Percentiles rank a stretch among this genome's conserved stretches.
Evolutionary conservation across 2,888 invertebrate genomes (phyloP).

Genomic region (Nephrocerus scutellatus): DNA sequence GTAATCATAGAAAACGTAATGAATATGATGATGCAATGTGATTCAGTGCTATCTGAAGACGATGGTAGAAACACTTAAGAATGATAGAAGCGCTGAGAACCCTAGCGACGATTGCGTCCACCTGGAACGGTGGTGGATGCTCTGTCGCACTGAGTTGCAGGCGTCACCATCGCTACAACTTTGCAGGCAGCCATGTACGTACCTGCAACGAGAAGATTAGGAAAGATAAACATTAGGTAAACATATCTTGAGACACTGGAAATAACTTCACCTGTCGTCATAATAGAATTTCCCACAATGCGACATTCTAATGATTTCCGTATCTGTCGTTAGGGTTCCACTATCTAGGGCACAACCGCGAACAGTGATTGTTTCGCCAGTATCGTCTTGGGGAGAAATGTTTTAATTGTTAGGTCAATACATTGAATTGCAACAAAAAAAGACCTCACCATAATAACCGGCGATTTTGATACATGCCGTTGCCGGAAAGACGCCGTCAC

Average conservation of each 20-base stretch:
- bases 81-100: constrained; percentile 8
- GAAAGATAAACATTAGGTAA: neutral
- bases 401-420: neutral
- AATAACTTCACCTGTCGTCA: constrained; percentile 62
- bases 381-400: constrained; percentile 56
- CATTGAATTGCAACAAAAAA: neutral
- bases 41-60: too few relatives aligned
- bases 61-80: too few relatives aligned
- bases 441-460: constrained; percentile 71
- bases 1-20: too few relatives aligned
- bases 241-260: neutral
- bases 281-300: constrained; percentile 94
- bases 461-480: constrained; percentile 95
- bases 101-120: constrained; percentile 9
- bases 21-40: too few relatives aligned
- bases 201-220: constrained; percentile 52
- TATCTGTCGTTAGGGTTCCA: constrained; percentile 90
- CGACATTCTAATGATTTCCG: constrained; percentile 94
- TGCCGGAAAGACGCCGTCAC: constrained; percentile 91
- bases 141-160: constrained; percentile 56
- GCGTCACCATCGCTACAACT: constrained; percentile 90
- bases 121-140: constrained; percentile 10
- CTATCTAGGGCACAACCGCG: constrained; percentile 92
- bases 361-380: constrained; percentile 75
- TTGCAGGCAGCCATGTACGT: constrained; percentile 88